Evolutionary conservation across 2,888 invertebrate genomes (phyloP).

Genomic region (Elmis aenea): DNA sequence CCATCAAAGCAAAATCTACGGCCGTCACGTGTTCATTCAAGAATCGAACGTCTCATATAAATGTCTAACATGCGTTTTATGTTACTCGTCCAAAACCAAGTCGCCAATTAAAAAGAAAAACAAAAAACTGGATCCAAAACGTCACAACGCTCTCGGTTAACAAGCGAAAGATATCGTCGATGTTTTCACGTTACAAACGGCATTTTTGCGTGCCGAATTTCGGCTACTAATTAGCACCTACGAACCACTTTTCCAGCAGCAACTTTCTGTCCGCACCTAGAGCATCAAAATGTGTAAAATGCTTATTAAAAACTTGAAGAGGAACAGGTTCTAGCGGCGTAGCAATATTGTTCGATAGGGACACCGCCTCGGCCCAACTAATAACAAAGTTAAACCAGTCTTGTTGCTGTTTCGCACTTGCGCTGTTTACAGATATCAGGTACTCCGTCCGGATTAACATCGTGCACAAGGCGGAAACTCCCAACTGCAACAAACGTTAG

Average conservation of each 20-base stretch:
- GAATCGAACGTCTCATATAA: no score
- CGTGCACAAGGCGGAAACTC: conserved; percentile 52
- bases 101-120: no score
- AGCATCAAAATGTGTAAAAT: conserved; percentile 35
- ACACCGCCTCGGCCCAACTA: conserved; percentile 48
- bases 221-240: no score
- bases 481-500: conserved; percentile 51
- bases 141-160: no score
- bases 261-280: conserved; percentile 33
- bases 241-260: conserved; percentile 38
- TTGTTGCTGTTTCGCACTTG: conserved; percentile 36
- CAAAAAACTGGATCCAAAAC: no score
- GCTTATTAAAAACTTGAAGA: conserved; percentile 36
- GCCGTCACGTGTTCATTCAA: no score
- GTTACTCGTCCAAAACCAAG: no score
- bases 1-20: no score
- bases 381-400: conserved; percentile 54
- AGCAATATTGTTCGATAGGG: conserved; percentile 27
- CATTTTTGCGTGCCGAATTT: no score
- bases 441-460: conserved; percentile 51
- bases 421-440: conserved; percentile 41
- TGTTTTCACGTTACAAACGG: no score
- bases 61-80: no score
- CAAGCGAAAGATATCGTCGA: no score
- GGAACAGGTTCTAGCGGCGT: conserved; percentile 40